Evolutionary conservation across 2,888 invertebrate genomes (phyloP), one percentile per base, ranked within the genome.

Genomic region (Odontothrips loti): DNA sequence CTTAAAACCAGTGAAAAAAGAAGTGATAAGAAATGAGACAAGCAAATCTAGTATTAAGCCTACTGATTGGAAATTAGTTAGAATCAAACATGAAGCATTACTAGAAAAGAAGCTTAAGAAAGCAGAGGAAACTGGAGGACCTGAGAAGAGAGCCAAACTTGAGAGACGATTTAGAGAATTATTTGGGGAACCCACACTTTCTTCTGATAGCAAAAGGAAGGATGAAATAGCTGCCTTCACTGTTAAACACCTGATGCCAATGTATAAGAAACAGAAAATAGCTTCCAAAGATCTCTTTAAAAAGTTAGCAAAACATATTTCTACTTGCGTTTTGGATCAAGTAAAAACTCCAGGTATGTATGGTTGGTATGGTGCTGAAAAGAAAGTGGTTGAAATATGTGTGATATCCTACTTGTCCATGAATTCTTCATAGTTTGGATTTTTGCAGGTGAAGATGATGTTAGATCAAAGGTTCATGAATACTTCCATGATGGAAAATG

Each of bases 221-320:
- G 68, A 75, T 75, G 68, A 11, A 23, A 75, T 75, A 27, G 68
- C 68, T 27, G 27, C 68, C 23, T 27, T 75, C 12, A 75, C 68
- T 1, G 68, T 75, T 2, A 75, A 75, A 23, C 68, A 75, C 23
- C 68, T 75, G 11, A 75, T 75, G 68, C 68, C 68, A 27, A 27
- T 75, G 68, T 75, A 75, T 12, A 75, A 75, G 23, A 75, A 75
- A 75, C 68, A 75, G 27, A 27, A 75, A 27, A 75, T 75, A 75
- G 23, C 68, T 8, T 75, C 68, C 1, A 75, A 75, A 27, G 68
- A 75, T 12, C 68, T 75, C 23, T 75, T 75, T 23, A 75, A 75
- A 75, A 75, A 75, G 68, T 27, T 75, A 75, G 68, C 68, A 27
- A 75, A 75, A 27, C 68, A 27, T 27, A 27, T 75, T 10, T 75